Evolutionary conservation across 2,113 vertebrate genomes (phyloP).

Genomic region (Corapipo altera): DNA sequence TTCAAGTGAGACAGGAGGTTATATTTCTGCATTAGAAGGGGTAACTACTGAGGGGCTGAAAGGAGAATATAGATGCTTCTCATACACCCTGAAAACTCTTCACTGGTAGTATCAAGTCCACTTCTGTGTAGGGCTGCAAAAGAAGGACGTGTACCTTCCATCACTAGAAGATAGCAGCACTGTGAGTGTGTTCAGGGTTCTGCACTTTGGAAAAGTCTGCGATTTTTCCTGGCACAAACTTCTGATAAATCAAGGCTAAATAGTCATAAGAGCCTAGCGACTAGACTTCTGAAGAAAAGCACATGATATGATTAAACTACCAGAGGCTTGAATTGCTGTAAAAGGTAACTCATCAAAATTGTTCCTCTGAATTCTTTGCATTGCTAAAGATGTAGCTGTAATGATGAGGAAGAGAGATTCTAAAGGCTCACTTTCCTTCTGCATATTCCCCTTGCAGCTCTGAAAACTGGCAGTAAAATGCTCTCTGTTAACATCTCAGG

Average conservation of each 20-base stretch:
- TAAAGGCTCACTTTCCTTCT: neutral
- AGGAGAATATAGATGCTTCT: neutral
- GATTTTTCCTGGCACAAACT: neutral
- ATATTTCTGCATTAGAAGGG: neutral
- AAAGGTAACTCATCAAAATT: neutral
- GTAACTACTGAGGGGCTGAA: neutral
- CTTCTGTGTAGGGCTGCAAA: neutral
- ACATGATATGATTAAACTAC: neutral
- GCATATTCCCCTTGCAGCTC: neutral
- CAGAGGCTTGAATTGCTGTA: neutral
- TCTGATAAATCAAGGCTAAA: slow-evolving; percentile 20
- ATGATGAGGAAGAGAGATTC: neutral
- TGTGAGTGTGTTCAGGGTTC: neutral
- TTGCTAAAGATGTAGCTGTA: neutral
- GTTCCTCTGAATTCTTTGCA: neutral
- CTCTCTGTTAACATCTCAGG: neutral
- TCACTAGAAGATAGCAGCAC: neutral
- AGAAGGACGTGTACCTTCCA: neutral
- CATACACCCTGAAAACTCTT: neutral
- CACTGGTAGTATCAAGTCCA: neutral
- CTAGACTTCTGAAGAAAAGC: neutral
- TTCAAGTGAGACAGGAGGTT: neutral
- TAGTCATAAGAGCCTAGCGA: neutral
- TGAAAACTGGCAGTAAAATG: neutral
- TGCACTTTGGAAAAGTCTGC: neutral